Evolutionary conservation across 2,797 vertebrate genomes (phyloP).

Genomic region (Orientallactaga sibirica): DNA sequence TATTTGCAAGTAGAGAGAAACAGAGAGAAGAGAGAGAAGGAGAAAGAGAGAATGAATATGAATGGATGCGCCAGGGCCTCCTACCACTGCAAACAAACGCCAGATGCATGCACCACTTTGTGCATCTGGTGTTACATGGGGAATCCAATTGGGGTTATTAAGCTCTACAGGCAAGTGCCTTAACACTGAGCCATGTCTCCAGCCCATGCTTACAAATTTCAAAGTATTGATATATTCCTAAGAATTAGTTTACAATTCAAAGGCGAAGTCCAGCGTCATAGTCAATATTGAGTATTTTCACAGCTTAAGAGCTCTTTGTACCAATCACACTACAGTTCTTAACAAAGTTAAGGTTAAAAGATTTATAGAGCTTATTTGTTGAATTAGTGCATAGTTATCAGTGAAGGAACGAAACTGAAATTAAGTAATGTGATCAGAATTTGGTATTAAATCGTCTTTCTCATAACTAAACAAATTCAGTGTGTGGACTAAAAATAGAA

Average conservation of each 20-base stretch:
- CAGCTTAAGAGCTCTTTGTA: conserved; percentile 29
- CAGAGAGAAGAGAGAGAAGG: neutral
- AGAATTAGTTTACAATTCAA: conserved; percentile 58
- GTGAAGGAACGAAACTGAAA: neutral
- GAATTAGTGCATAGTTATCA: neutral
- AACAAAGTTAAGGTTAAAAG: conserved; percentile 76
- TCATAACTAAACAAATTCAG: conserved; percentile 50
- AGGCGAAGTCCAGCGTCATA: conserved; percentile 66
- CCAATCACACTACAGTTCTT: conserved; percentile 76
- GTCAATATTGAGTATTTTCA: conserved; percentile 30
- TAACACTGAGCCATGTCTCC: too few relatives aligned
- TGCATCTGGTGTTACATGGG: too few relatives aligned
- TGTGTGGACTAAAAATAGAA: conserved; percentile 1
- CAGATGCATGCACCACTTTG: too few relatives aligned
- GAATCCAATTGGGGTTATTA: too few relatives aligned
- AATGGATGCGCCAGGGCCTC: too few relatives aligned
- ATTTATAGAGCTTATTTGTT: conserved; percentile 62
- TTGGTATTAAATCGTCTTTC: conserved; percentile 54
- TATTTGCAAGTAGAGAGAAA: too few relatives aligned
- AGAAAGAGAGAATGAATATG: too few relatives aligned
- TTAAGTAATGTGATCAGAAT: conserved; percentile 59
- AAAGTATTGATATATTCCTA: conserved; percentile 42
- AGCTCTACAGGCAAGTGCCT: too few relatives aligned
- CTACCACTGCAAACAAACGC: too few relatives aligned
- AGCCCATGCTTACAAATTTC: neutral